Evolutionary conservation across 2,113 vertebrate genomes (phyloP).

Genomic region (Pampusana beccarii): DNA sequence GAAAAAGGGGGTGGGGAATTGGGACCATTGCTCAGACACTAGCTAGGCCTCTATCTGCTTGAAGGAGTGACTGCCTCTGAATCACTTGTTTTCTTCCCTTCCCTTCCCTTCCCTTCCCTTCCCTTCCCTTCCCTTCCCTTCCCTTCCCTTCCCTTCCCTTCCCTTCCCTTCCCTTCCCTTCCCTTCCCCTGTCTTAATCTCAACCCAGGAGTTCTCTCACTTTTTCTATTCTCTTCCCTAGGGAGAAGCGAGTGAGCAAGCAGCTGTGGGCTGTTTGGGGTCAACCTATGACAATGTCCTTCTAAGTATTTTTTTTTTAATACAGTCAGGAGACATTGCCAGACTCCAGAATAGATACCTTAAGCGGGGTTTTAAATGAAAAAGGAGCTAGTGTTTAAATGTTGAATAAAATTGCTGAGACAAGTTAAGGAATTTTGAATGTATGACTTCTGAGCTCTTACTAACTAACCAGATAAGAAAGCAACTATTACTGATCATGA

Average conservation of each 20-base stretch:
- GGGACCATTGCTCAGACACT: not conserved
- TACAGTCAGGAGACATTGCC: not conserved
- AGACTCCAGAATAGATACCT: not conserved
- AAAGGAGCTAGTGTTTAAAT: not conserved
- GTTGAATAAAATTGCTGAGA: not conserved
- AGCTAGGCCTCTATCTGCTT: not conserved
- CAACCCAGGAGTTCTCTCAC: not conserved
- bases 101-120: no score
- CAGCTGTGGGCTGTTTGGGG: not conserved
- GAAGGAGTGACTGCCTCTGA: not conserved
- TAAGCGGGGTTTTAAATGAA: not conserved
- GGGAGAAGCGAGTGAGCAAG: not conserved
- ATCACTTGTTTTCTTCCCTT: not conserved
- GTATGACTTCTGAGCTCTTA: not conserved
- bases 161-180: no score
- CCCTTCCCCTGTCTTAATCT: not conserved
- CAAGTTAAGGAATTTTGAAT: not conserved
- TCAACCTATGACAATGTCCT: not conserved
- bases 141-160: no score
- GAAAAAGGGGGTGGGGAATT: not conserved
- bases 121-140: no score
- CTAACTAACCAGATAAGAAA: not conserved
- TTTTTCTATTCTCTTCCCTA: not conserved
- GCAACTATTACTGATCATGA: not conserved
- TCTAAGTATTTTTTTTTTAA: not conserved